Percentiles rank a stretch among this genome's conserved stretches.
Conservation (phyloP, 1,140 invertebrate genomes). For the Scaptomyza hsui region DNA sequence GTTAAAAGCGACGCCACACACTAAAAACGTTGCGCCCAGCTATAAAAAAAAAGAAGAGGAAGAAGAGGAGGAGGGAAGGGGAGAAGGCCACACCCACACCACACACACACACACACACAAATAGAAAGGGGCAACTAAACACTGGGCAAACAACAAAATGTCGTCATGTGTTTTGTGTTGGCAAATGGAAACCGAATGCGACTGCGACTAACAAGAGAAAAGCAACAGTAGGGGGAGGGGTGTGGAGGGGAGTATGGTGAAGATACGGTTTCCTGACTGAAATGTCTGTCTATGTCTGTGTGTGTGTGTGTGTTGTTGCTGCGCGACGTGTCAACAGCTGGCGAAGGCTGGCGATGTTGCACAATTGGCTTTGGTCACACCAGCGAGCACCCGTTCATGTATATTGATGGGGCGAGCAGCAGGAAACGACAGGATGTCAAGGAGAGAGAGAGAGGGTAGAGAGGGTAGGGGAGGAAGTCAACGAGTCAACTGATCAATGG, state of each 20-base stretch:
- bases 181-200: conserved; percentile 51
- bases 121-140: conserved; percentile 52
- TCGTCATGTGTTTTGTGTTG: conserved; percentile 59
- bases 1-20: conserved; percentile 3
- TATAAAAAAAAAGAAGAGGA: background rate
- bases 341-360: conserved; percentile 2
- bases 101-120: conserved; percentile 26
- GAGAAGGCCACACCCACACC: conserved; percentile 18
- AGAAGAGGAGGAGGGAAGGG: background rate
- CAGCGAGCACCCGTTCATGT: conserved; percentile 11
- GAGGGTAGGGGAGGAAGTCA: background rate
- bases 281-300: background rate
- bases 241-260: background rate
- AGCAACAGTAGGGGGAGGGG: background rate
- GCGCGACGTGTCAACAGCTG: conserved; percentile 50
- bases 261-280: background rate
- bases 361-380: conserved; percentile 53
- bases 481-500: conserved; percentile 31
- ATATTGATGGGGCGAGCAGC: conserved; percentile 52
- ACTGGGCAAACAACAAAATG: conserved; percentile 67
- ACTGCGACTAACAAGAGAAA: conserved; percentile 4
- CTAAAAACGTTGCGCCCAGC: conserved; percentile 19
- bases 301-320: conserved; percentile 2
- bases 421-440: conserved; percentile 1
- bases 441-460: background rate